Evolutionary conservation across 2,113 vertebrate genomes (phyloP).

Genomic region (Phrynocephalus versicolor): DNA sequence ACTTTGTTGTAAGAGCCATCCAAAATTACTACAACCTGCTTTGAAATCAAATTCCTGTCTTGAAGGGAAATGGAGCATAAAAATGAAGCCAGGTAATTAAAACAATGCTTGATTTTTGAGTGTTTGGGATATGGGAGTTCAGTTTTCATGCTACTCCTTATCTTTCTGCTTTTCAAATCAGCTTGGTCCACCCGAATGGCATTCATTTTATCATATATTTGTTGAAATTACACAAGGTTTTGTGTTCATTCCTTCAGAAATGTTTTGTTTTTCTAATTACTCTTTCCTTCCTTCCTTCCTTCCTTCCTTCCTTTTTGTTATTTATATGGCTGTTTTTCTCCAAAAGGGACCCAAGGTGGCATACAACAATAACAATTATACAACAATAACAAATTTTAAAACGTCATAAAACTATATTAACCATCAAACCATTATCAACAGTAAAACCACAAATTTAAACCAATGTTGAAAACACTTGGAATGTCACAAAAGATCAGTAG

Average conservation of each 20-base stretch:
- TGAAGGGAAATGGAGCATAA: not conserved
- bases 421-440: too few species aligned
- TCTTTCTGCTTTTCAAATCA: not conserved
- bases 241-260: not conserved
- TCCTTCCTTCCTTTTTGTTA: too few species aligned
- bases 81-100: not conserved
- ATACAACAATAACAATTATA: too few species aligned
- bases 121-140: not conserved
- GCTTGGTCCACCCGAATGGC: not conserved
- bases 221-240: not conserved
- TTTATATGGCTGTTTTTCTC: too few species aligned
- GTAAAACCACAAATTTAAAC: not conserved
- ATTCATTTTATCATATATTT: not conserved
- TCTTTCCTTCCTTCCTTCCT: too few species aligned
- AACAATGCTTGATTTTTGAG: not conserved
- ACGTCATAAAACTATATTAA: too few species aligned
- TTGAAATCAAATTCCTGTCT: not conserved
- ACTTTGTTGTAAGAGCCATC: constrained; percentile 12
- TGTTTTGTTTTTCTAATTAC: too few species aligned
- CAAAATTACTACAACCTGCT: not conserved
- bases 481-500: too few species aligned
- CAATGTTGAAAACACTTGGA: too few species aligned
- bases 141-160: not conserved
- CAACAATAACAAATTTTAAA: too few species aligned
- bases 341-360: too few species aligned